phyloP scores from a whole-genome alignment of 2,888 invertebrate species.

The Philopedon plagiatum region DNA sequence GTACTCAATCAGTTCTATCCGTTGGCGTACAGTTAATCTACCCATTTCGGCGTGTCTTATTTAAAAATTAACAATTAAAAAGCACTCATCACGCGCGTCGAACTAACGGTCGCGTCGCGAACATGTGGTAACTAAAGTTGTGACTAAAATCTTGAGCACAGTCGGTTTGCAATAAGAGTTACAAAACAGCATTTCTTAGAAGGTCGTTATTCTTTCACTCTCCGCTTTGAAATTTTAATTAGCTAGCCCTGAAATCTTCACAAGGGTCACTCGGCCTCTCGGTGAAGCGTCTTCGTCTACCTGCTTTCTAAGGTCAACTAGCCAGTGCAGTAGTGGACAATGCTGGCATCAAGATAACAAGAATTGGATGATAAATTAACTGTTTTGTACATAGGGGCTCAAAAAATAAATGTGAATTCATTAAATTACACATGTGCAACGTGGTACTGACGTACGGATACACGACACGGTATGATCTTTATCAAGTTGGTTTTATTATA shows the following conservation, averaged over 20 bases:
- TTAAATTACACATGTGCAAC: too few relatives aligned
- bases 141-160: neutral
- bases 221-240: constrained; percentile 4
- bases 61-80: neutral
- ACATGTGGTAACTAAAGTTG: neutral
- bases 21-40: neutral
- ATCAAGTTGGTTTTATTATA: neutral
- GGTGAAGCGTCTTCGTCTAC: neutral
- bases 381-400: neutral
- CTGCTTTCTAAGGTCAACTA: constrained; percentile 6
- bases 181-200: neutral
- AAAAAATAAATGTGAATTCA: too few relatives aligned
- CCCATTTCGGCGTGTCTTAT: neutral
- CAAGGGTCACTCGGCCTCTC: neutral
- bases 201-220: constrained; percentile 8
- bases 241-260: neutral
- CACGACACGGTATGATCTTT: too few relatives aligned
- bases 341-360: too few relatives aligned
- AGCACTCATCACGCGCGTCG: neutral
- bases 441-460: too few relatives aligned
- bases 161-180: neutral
- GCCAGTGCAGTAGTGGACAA: constrained; percentile 8
- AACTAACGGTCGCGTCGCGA: neutral
- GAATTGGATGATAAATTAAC: too few relatives aligned
- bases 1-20: constrained; percentile 4